Conservation (phyloP, 2,113 vertebrate species). For the Stomatorhinus ivindoensis region DNA sequence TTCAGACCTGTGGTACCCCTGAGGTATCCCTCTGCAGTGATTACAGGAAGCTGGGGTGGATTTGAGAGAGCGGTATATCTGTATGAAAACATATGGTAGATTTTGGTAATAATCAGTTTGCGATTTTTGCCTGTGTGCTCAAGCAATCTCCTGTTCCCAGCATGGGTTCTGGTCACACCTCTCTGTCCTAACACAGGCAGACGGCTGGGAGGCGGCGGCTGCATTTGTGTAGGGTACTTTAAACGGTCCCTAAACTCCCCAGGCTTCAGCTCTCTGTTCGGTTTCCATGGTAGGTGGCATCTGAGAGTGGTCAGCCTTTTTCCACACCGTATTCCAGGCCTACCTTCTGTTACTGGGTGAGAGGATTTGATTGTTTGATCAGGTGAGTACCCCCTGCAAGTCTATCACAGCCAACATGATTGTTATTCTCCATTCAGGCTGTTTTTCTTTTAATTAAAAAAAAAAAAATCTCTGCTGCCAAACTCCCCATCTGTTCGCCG, state of each 20-base stretch:
- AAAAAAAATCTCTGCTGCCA: background rate
- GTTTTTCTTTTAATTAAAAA: background rate
- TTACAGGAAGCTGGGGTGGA: background rate
- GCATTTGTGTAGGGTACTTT: background rate
- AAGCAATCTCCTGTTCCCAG: background rate
- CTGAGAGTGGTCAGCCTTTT: background rate
- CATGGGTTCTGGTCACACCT: background rate
- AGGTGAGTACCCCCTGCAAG: background rate
- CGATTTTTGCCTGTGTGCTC: background rate
- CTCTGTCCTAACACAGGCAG: background rate
- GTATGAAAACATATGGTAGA: background rate
- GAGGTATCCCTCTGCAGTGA: background rate
- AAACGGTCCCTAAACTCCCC: background rate
- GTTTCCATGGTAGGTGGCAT: background rate
- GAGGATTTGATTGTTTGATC: background rate
- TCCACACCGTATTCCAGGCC: background rate
- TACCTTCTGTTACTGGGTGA: background rate
- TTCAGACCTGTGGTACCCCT: background rate
- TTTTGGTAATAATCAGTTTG: background rate
- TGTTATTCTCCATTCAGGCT: background rate
- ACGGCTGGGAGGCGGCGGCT: background rate
- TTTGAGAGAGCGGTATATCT: background rate
- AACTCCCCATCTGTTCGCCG: constrained; percentile 3
- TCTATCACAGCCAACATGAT: background rate
- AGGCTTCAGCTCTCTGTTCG: background rate